These are phyloP conservation scores for Oscheius sp. DNA, from an alignment of 2,888 invertebrate genomes.

Conservation along the genomic window DNA sequence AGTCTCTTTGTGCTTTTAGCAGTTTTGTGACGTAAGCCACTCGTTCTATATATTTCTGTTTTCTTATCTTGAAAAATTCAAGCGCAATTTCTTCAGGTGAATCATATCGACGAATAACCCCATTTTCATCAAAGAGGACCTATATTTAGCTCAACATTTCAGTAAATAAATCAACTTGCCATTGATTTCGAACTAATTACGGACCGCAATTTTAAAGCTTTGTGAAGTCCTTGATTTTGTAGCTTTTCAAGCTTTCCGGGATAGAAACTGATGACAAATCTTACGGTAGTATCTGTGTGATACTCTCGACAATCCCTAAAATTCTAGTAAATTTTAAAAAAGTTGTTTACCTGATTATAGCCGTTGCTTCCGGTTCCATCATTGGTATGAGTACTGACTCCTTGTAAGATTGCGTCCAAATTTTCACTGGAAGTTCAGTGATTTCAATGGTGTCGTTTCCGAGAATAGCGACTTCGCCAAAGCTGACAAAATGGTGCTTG, in stretches of 20 bases:
- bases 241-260: constrained; percentile 73
- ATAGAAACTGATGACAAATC: constrained; percentile 83
- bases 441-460: constrained; percentile 84
- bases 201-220: constrained; percentile 88
- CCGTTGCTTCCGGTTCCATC: constrained; percentile 72
- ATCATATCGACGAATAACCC: constrained; percentile 80
- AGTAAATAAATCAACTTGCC: constrained; percentile 74
- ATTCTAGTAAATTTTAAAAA: not conserved
- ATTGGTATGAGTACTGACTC: constrained; percentile 89
- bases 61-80: constrained; percentile 83
- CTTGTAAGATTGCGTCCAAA: constrained; percentile 96
- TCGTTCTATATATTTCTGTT: constrained; percentile 83
- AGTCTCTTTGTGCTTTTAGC: constrained; percentile 86
- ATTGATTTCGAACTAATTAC: constrained; percentile 83
- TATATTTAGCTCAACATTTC: constrained; percentile 39
- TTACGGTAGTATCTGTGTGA: constrained; percentile 91
- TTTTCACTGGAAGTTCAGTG: constrained; percentile 89
- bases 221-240: constrained; percentile 89
- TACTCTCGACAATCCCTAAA: constrained; percentile 83
- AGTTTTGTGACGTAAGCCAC: constrained; percentile 90
- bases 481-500: constrained; percentile 74
- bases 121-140: constrained; percentile 78
- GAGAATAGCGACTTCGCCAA: constrained; percentile 79
- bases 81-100: constrained; percentile 82
- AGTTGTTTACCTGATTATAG: constrained; percentile 29